Percentiles rank a stretch among this genome's conserved stretches.
Conservation (phyloP, 2,113 vertebrate species). For the Grus americana region DNA sequence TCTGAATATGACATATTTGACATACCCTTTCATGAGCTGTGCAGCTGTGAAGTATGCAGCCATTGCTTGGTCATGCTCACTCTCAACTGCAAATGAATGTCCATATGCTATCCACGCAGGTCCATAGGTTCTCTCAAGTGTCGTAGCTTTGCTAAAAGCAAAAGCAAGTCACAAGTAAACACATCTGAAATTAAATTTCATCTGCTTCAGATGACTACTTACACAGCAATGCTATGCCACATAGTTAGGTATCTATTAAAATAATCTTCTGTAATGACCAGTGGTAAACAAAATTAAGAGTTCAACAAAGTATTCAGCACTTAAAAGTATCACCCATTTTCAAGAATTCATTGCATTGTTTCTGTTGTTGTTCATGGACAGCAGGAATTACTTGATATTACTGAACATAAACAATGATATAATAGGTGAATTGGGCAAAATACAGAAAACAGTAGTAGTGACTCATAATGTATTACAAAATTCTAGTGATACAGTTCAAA, state of each 20-base stretch:
- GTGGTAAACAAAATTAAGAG: not conserved
- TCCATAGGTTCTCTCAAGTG: constrained; percentile 93
- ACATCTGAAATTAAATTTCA: not conserved
- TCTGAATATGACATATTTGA: not conserved
- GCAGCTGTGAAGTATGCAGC: constrained; percentile 98
- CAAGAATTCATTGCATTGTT: not conserved
- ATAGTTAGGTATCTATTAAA: not conserved
- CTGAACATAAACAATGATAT: not conserved
- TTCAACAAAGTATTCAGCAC: not conserved
- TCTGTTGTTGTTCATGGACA: not conserved
- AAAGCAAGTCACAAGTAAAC: not conserved
- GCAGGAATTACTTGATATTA: not conserved
- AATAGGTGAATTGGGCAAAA: not conserved
- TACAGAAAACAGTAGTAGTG: not conserved
- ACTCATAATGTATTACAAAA: not conserved
- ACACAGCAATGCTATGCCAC: not conserved
- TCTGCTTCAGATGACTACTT: not conserved
- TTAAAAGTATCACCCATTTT: not conserved
- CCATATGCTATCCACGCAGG: constrained; percentile 99
- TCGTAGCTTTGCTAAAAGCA: constrained; percentile 91
- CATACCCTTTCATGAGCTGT: constrained; percentile 98
- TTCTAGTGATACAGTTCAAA: not conserved
- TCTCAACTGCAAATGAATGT: constrained; percentile 97
- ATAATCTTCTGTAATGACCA: not conserved
- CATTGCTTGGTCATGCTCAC: constrained; percentile 98